Evolutionary conservation across 2,113 vertebrate species (phyloP), one percentile per base, ranked within the genome.

Genomic region (Pachyramphus minor): DNA sequence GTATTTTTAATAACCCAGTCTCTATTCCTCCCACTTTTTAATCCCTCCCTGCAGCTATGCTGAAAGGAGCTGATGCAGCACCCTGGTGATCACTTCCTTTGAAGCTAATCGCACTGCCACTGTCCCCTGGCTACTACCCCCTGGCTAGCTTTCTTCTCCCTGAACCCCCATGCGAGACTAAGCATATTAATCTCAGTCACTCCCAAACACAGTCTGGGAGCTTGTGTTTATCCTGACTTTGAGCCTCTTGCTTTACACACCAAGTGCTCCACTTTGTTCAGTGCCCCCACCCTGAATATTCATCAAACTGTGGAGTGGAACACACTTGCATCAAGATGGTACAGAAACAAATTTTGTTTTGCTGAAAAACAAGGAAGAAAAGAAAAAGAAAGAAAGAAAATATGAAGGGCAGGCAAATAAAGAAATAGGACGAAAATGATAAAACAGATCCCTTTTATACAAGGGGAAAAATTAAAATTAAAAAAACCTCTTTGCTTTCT

Each of bases 81-180:
- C 49, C 74, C 80, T 95, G 37, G 52, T 93, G 67, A 96, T 92
- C 2, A 1, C 45, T 96, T 82, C 85, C 85, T 96, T 96, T 94
- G 92, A 96, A 97, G 84, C 59, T 93, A 95, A 96, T 96, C 84
- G 85, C 53, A 78, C 62, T 75, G 66, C 47, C 77, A 56, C 59
- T 67, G 25, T 90, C 76, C 56, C 24, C 53, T 58, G 63, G 75
- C 72, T 91, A 66, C 77, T 66, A 97, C 59, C 72, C 93, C 60
- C 80, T 72, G 94, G 90, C 81, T 53, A 97, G 53, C 24, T 71
- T 60, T 69, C 91, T 89, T 90, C 56, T 93, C 45, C 78, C 62
- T 62, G 89, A 39, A 82, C 68, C 35, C 28, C 52, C 67, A 95
- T 89, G 71, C 35, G 33, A 96, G 87, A 88, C 78, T 95, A 96